Evolutionary conservation across 2,113 vertebrate genomes (phyloP), one percentile per base, ranked within the genome.

Genomic region (Dasypus novemcinctus): DNA sequence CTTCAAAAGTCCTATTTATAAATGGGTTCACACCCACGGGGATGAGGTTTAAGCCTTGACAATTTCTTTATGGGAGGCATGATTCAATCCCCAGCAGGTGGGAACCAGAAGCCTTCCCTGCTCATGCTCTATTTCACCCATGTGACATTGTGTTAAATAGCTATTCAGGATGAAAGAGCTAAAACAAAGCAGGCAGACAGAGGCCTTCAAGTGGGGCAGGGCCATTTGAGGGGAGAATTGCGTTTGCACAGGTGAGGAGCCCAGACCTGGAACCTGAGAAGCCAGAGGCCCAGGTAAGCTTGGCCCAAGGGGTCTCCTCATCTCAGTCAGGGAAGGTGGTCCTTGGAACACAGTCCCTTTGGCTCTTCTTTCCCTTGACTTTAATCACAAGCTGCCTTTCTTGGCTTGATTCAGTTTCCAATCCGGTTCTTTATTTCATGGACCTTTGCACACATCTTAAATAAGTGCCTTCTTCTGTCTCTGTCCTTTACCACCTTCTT

Each of bases 291-390:
- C 59, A 2, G 5, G 54, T 41, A 18, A 52, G 33, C 10, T 66
- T 38, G 33, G 15, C 1, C 10, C 0, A 1, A 17, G 1, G 18
- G 7, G 27, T 61, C 17, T 7, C 8, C 1, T 0, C 4, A 18
- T 57, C 17, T 64, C 49, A n/a, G 27, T 1, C 5, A 1, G 27
- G 25, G 33, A 7, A n/a, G 17, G 59, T 10, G 9, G 57, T 75
- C 23, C 21, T 85, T 23, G 15, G 5, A 13, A 13, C 17, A 33
- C 14, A 5, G 41, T 9, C 23, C 13, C 64, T 38, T 2, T 2
- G n/a, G 17, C 3, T 41, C 23, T 33, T 52, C 18, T 20, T 27
- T 9, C 54, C 23, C 18, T 69, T 81, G n/a, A 3, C 72, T 33
- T 61, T 29, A 17, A 38, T 15, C 18, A 38, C 8, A 54, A 20